Conservation (phyloP, 2,797 vertebrate species). For the Sebastes vulpes region DNA sequence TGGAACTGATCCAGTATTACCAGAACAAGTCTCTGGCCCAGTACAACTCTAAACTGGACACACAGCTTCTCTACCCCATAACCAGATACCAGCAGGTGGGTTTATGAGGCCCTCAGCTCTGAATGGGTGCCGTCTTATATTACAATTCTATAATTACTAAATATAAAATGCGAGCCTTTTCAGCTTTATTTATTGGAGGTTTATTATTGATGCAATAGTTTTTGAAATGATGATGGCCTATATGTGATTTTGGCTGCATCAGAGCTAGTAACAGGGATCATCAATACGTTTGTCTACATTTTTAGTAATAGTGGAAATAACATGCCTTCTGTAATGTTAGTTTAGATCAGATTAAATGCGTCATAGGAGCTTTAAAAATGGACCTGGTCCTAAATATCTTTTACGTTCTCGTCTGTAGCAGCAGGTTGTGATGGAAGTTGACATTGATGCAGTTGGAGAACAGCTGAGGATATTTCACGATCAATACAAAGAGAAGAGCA, state of each 20-base stretch:
- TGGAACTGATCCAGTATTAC: slow-evolving; percentile 93
- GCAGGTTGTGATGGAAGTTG: slow-evolving; percentile 91
- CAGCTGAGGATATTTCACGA: slow-evolving; percentile 93
- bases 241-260: neutral
- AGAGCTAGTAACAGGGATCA: neutral
- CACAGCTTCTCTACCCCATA: slow-evolving; percentile 90
- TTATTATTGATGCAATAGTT: neutral
- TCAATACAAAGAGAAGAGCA: slow-evolving; percentile 93
- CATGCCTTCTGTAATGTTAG: neutral
- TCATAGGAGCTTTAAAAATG: neutral
- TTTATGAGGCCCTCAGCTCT: neutral
- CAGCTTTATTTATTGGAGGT: neutral
- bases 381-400: neutral
- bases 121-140: neutral
- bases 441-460: slow-evolving; percentile 91
- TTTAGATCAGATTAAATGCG: neutral
- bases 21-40: slow-evolving; percentile 92
- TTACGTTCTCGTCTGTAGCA: slow-evolving; percentile 70
- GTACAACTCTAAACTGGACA: slow-evolving; percentile 95
- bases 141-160: neutral
- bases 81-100: slow-evolving; percentile 93
- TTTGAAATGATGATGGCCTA: neutral
- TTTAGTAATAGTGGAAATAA: neutral
- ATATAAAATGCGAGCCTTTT: neutral
- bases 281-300: neutral